Evolutionary conservation across 2,888 invertebrate genomes (phyloP), one percentile per base, ranked within the genome.

Genomic region (Ormyrus labotus): DNA sequence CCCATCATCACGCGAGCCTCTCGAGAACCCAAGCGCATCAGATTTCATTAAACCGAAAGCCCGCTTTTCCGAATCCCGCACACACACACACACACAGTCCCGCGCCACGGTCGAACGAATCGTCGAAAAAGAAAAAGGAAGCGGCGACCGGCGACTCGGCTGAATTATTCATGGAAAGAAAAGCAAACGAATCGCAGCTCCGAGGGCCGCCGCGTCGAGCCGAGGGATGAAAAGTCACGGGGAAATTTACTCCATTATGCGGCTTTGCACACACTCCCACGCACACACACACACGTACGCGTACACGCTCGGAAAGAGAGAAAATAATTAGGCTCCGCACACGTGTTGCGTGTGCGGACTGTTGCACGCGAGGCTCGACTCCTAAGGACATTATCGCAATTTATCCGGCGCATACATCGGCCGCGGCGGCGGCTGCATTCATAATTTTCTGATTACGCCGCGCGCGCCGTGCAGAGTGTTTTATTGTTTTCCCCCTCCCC

Each of bases 301-400:
- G 11, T 34, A 13, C 0, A 13, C 13, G 13, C 13, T 81, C 83
- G 50, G 9, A 7, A 13, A 13, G 34, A 76, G 63, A 87, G 87
- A 87, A 88, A 88, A 88, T 88, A 88, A 88, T 88, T 87, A 88
- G 86, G 83, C 34, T 4, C 34, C 34, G 34, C 85, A 87, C 69
- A 74, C 86, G 86, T 85, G 85, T 88, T 87, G 88, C 88, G 87
- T 88, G 87, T 88, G 88, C 83, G 83, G 83, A 34, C 6, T 50
- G 8, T 10, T 19, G 47, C 55, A 65, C 9, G 60, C 10, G 69
- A 61, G 60, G 60, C 63, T 4, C 11, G 53, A 19, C 19, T 58
- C 34, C 8, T 68, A 57, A 47, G 60, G 64, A 58, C 57, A 78
- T 78, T 78, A 58, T 78, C 71, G 60, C 71, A 78, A 78, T 78